Evolutionary conservation across 2,797 vertebrate species (phyloP), one percentile per base, ranked within the genome.

Genomic region (Muraenolepis orangiensis): DNA sequence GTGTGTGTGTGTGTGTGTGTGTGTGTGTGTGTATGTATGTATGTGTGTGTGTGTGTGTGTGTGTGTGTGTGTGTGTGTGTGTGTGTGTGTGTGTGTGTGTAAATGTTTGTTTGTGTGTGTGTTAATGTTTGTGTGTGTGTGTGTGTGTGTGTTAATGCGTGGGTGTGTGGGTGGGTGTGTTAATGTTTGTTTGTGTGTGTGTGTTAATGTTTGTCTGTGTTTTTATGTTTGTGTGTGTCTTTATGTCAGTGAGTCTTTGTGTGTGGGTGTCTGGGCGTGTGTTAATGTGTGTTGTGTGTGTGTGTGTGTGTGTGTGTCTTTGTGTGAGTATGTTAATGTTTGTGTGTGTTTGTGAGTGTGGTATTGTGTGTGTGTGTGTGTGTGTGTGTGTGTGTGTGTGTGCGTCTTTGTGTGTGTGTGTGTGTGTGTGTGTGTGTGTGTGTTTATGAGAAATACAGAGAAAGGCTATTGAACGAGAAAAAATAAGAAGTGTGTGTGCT

Each of bases 181-280:
- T 18, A 6, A 2, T 51, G 20, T n/a, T 20, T n/a, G 8, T 51
- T 3, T 51, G 18, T 51, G 20, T 51, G 46, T 23, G 51, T 61
- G n/a, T 61, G 7, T 61, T 7, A 2, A 0, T 61, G 51, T n/a
- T 20, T 57, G 6, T 57, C 2, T 57, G n/a, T 46, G 3, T 61
- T n/a, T n/a, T 46, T 18, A 46, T 46, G 16, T 16, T 46, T 3
- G 3, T 51, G 46, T 51, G 46, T 51, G 46, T 51, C 2, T 20
- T 5, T 51, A 3, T 16, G 20, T 20, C n/a, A n/a, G n/a, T n/a
- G 69, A 34, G 78, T 18, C 12, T 77, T 71, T 73, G 75, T 77
- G 71, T 71, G 70, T 83, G 73, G 79, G 75, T 78, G 31, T 84
- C 31, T n/a, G n/a, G n/a, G n/a, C n/a, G n/a, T n/a, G n/a, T n/a